phyloP scores from a whole-genome alignment of 2,113 vertebrate species.

The Todiramphus saurophagus region DNA sequence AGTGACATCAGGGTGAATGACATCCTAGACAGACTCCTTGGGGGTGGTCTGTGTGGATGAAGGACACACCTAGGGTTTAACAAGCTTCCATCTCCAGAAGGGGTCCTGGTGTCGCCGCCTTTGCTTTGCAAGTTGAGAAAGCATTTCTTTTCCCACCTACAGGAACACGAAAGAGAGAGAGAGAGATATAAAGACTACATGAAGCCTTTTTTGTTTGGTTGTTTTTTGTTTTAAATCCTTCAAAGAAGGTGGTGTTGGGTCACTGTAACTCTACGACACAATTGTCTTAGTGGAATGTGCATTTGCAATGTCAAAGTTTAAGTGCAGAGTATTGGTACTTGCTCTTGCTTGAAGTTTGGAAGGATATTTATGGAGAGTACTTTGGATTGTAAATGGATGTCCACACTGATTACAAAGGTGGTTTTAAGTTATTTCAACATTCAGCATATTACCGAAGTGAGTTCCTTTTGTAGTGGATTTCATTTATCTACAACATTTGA shows the following conservation, averaged over 20 bases:
- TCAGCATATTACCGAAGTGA: not conserved
- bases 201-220: not conserved
- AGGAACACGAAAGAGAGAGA: not conserved
- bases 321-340: not conserved
- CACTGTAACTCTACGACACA: not conserved
- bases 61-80: constrained; percentile 82
- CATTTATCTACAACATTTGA: not conserved
- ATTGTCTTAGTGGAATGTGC: not conserved
- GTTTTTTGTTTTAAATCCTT: not conserved
- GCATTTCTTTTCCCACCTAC: constrained; percentile 92
- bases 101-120: constrained; percentile 92
- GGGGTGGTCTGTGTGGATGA: constrained; percentile 69
- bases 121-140: constrained; percentile 96
- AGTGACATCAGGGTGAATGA: constrained; percentile 76
- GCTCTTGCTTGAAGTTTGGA: not conserved
- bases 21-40: constrained; percentile 71
- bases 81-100: constrained; percentile 99
- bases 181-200: not conserved
- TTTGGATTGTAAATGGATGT: not conserved
- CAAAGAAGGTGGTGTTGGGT: not conserved
- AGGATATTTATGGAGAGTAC: not conserved
- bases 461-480: not conserved
- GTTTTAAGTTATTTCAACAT: not conserved
- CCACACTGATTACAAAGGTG: not conserved
- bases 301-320: not conserved